Conservation (phyloP, 2,888 invertebrate genomes). For the Tetranychus piercei region DNA sequence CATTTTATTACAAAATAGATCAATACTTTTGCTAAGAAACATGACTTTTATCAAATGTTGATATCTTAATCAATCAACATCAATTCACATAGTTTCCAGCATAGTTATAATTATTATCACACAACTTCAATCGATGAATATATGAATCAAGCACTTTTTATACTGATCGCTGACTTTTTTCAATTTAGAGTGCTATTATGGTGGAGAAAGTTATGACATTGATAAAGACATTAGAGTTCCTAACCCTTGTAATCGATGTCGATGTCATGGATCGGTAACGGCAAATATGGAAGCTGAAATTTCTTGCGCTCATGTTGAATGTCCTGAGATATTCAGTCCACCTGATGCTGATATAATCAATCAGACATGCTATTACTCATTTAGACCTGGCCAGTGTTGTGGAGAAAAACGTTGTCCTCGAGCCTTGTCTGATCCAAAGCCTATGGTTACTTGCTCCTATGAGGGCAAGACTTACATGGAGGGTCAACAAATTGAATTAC, state of each 20-base stretch:
- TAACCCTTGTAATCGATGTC: not conserved
- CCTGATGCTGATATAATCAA: not conserved
- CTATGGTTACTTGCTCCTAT: not conserved
- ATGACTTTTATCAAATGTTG: too few relatives aligned
- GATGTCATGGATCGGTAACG: not conserved
- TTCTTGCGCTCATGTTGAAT: not conserved
- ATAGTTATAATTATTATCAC: too few relatives aligned
- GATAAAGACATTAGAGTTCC: not conserved
- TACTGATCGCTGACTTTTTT: too few relatives aligned
- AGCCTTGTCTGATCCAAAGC: not conserved
- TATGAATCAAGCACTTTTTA: too few relatives aligned
- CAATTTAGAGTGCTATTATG: not conserved
- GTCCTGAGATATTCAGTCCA: not conserved
- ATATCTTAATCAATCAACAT: too few relatives aligned
- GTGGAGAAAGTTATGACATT: constrained; percentile 4
- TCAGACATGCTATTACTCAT: not conserved
- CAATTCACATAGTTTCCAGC: too few relatives aligned
- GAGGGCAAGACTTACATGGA: not conserved
- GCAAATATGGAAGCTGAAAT: not conserved
- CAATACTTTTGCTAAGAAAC: too few relatives aligned
- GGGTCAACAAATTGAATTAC: not conserved
- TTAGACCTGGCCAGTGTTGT: not conserved
- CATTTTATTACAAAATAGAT: too few relatives aligned
- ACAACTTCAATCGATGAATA: too few relatives aligned
- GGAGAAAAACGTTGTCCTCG: not conserved